phyloP scores from a whole-genome alignment of 1,140 invertebrate species.

The Pseudomyrmex flavicornis region DNA sequence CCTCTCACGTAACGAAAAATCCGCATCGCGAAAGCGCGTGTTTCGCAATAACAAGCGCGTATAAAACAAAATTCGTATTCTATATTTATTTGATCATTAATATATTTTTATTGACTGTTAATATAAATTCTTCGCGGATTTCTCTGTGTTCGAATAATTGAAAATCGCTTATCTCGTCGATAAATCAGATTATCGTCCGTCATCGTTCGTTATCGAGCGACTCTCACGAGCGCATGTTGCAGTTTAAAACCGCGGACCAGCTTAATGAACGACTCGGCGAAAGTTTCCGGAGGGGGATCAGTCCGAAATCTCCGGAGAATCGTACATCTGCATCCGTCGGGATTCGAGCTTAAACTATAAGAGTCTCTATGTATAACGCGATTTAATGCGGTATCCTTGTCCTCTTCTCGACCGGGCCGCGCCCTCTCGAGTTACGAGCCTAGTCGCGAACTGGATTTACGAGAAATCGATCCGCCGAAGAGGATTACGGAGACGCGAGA shows the following conservation, averaged over 20 bases:
- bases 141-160: background rate
- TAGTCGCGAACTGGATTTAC: conserved; percentile 68
- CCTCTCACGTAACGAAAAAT: background rate
- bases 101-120: too few species aligned
- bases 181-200: conserved; percentile 26
- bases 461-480: conserved; percentile 62
- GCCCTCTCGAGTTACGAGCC: conserved; percentile 50
- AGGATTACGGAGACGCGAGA: conserved; percentile 61
- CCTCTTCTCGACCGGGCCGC: conserved; percentile 29
- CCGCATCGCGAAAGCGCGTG: background rate
- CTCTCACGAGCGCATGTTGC: background rate
- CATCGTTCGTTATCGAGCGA: conserved; percentile 32
- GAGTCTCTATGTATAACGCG: conserved; percentile 71
- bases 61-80: too few species aligned
- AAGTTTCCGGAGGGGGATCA: conserved; percentile 61
- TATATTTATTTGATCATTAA: too few species aligned
- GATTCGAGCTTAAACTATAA: conserved; percentile 71
- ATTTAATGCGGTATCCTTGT: conserved; percentile 74
- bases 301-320: conserved; percentile 58
- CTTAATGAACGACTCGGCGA: conserved; percentile 73
- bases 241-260: conserved; percentile 61
- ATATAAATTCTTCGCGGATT: background rate
- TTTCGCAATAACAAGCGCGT: background rate
- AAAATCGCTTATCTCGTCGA: background rate
- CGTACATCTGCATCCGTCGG: conserved; percentile 61